A percentile compares a stretch with the other conserved stretches of the same genome.
Conservation (phyloP, 2,113 vertebrate species). For the Serinus canaria region DNA sequence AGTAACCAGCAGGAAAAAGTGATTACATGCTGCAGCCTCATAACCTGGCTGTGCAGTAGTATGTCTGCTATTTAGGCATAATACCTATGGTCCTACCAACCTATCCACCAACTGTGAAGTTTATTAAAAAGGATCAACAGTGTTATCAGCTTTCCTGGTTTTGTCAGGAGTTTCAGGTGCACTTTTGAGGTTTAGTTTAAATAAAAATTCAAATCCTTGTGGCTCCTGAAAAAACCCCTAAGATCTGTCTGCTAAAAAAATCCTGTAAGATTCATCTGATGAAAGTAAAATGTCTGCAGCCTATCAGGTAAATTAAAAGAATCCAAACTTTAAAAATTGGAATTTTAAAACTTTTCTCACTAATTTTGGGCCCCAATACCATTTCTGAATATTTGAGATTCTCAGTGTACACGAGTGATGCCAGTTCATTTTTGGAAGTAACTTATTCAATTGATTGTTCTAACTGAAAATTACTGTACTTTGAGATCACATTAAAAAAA, state of each 20-base stretch:
- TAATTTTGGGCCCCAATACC: neutral
- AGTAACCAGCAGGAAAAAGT: neutral
- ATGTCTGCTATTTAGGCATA: neutral
- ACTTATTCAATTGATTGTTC: neutral
- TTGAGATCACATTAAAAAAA: neutral
- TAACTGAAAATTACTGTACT: neutral
- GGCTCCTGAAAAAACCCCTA: neutral
- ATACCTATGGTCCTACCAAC: neutral
- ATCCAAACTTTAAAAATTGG: neutral
- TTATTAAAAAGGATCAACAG: neutral
- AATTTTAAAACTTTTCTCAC: neutral
- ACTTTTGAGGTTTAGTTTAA: neutral
- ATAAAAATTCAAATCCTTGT: neutral
- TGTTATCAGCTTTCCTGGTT: neutral
- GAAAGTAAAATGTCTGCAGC: neutral
- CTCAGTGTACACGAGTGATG: neutral
- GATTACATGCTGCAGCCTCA: neutral
- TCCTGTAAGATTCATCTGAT: neutral
- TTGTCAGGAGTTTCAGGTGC: neutral
- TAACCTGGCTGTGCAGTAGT: neutral
- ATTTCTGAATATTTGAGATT: conserved; percentile 15
- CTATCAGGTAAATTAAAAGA: neutral
- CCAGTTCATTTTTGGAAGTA: neutral
- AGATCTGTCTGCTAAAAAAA: neutral
- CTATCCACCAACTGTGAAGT: neutral